Base-by-base conservation (phyloP, 2,888 invertebrate species). In the Orthonychiurus folsomi region DNA sequence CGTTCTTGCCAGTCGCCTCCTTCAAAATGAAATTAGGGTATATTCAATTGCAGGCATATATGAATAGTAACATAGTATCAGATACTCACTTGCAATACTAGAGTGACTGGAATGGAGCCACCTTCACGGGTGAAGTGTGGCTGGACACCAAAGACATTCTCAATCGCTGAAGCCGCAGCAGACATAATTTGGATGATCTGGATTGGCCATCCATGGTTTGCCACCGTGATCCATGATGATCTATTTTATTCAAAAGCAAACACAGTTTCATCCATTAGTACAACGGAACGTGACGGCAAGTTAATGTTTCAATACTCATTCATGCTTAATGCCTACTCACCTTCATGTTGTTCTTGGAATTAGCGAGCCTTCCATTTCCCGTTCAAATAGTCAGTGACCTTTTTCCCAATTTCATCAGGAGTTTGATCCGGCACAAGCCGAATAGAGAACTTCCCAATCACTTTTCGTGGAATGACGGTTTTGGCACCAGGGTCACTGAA, bases 41-140 rank as follows among this genome's bases (percentile, higher is more conserved):
- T 23, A 57, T 5, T 55, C 20, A 55, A 15, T n/a, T 57, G 3
- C 2, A 25, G 23, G 28, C 26, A 57, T 3, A 24, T 15, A 56
- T 57, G 37, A 37, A 20, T 20, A 12, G 25, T 24, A 56, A 56
- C 3, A 47, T 20, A n/a, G 28, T 27, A 24, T 50, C 15, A 28
- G n/a, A 23, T 5, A 28, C 54, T 60, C 69, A 76, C 77, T 75
- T 80, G 77, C 76, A 99, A 85, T 53, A 93, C 93, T 69, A 97
- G 81, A 57, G 97, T 95, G 65, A 97, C 90, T 1, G 97, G 97
- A 78, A 99, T 97, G 54, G 93, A 93, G 21, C 97, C 97, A 62
- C 97, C 99, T 78, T 99, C 97, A 61, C 97, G 86, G 0, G 92
- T 94, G 80, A 94, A 83, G 79, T 96, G 95, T 0, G 97, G 96